Percentiles rank a stretch among this genome's conserved stretches.
phyloP scores from a whole-genome alignment of 2,113 vertebrate species.

The Podocnemis expansa region DNA sequence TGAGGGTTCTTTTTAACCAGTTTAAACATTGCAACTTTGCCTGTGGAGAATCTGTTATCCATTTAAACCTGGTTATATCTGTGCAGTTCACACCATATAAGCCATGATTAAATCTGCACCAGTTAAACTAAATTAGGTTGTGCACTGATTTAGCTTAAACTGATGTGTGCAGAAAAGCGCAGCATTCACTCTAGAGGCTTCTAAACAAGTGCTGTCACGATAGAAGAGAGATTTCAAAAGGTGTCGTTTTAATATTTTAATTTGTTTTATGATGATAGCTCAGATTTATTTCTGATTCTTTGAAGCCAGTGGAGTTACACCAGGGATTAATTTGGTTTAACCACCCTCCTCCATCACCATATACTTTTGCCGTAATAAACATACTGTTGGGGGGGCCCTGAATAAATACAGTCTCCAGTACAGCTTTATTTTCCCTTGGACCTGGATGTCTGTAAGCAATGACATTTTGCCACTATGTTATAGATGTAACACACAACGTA shows the following conservation, averaged over 20 bases:
- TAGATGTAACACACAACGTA: fast-evolving
- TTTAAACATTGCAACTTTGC: not conserved
- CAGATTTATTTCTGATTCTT: fast-evolving
- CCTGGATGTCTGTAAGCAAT: fast-evolving
- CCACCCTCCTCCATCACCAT: not conserved
- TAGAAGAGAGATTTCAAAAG: fast-evolving
- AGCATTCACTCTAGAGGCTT: fast-evolving
- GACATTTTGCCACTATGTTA: fast-evolving
- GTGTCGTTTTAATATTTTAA: fast-evolving
- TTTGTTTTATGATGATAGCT: not conserved
- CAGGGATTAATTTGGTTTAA: not conserved
- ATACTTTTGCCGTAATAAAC: not conserved
- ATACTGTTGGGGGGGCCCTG: fast-evolving
- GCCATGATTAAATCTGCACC: not conserved
- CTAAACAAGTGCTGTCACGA: fast-evolving
- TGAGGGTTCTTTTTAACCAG: not conserved
- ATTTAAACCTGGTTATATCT: not conserved
- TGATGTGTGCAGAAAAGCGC: not conserved
- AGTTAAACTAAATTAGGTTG: not conserved
- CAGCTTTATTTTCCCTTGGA: not conserved
- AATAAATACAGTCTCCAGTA: fast-evolving
- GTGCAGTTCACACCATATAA: not conserved
- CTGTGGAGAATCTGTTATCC: fast-evolving
- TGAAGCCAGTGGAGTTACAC: fast-evolving
- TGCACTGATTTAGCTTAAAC: not conserved